Conservation (phyloP, 2,797 vertebrate species). For the Sylvia borin region DNA sequence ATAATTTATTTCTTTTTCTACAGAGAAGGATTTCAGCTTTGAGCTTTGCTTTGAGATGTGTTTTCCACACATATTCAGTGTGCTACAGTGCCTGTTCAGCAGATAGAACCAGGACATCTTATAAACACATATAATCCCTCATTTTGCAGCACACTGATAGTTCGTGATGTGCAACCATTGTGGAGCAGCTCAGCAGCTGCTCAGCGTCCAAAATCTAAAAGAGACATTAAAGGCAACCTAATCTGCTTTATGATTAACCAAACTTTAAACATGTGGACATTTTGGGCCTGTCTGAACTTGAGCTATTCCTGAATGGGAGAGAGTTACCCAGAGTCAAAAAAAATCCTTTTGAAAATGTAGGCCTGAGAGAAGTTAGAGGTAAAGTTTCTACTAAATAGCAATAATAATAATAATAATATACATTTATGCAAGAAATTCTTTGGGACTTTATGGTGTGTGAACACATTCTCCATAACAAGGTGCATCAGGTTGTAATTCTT, state of each 20-base stretch:
- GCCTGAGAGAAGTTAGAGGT: neutral
- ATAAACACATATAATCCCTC: neutral
- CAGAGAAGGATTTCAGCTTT: conserved; percentile 6
- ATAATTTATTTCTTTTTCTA: conserved; percentile 5
- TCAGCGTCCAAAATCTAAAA: neutral
- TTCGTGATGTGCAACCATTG: neutral
- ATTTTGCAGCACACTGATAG: neutral
- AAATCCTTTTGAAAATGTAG: neutral
- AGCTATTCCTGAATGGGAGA: neutral
- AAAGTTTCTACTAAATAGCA: neutral
- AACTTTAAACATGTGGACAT: neutral
- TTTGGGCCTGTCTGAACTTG: neutral
- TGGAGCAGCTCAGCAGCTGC: conserved; percentile 7
- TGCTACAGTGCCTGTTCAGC: neutral
- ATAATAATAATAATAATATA: too few species aligned
- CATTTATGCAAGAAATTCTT: neutral
- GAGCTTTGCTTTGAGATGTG: neutral
- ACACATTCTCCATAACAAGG: neutral
- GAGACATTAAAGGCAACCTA: neutral
- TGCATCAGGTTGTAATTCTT: neutral
- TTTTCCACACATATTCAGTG: neutral
- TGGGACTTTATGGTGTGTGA: neutral
- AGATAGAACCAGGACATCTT: neutral
- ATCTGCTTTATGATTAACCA: neutral
- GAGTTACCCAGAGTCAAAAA: neutral